Evolutionary conservation across 2,797 vertebrate species (phyloP).

Genomic region (Urophycis tenuis): DNA sequence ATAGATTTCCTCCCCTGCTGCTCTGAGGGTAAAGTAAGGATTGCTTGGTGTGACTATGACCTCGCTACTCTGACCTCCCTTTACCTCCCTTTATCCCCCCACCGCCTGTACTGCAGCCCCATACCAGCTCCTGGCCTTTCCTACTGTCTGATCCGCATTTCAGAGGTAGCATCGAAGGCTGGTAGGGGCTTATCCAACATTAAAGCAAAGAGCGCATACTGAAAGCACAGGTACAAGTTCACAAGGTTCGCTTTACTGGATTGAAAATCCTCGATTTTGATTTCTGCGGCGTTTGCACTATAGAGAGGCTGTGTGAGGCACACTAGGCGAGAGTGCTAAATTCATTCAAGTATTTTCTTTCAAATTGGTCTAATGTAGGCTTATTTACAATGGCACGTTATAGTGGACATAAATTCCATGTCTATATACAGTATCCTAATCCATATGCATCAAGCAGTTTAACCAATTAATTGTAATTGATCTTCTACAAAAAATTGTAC

Average conservation of each 20-base stretch:
- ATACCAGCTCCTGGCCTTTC: constrained; percentile 69
- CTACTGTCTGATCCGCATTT: constrained; percentile 70
- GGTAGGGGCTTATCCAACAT: constrained; percentile 69
- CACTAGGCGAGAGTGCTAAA: constrained; percentile 37
- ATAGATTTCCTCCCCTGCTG: constrained; percentile 44
- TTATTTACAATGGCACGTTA: neutral
- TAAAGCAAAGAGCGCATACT: constrained; percentile 56
- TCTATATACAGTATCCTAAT: neutral
- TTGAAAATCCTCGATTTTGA: constrained; percentile 63
- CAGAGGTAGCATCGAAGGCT: constrained; percentile 63
- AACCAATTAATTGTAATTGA: neutral
- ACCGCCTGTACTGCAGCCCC: constrained; percentile 54
- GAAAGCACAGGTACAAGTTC: constrained; percentile 54
- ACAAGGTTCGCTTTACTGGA: constrained; percentile 40
- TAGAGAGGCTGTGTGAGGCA: constrained; percentile 40
- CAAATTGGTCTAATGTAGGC: constrained; percentile 33
- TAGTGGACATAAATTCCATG: neutral
- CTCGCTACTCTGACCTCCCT: constrained; percentile 11
- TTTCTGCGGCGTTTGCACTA: constrained; percentile 55
- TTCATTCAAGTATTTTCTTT: constrained; percentile 41
- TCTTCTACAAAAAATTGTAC: constrained; percentile 50
- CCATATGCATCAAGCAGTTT: neutral
- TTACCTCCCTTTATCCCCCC: constrained; percentile 13
- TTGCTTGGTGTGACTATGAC: constrained; percentile 46
- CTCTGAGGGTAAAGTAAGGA: constrained; percentile 53